phyloP scores from a whole-genome alignment of 2,797 vertebrate species.

The Poliocrania exsul region DNA sequence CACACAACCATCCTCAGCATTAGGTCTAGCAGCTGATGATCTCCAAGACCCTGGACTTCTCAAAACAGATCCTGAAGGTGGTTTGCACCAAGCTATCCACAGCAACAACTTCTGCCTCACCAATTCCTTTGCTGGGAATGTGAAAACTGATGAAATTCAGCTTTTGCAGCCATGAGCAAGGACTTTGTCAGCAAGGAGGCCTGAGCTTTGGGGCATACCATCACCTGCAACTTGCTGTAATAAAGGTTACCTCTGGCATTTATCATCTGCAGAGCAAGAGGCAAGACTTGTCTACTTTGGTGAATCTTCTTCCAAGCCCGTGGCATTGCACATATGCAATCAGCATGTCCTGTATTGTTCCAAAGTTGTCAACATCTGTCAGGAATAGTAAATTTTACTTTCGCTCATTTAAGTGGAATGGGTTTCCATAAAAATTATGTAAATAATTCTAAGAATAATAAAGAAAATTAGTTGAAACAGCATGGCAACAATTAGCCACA shows the following conservation, averaged over 20 bases:
- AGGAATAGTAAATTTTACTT: background rate
- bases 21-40: background rate
- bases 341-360: background rate
- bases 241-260: background rate
- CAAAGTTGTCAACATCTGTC: background rate
- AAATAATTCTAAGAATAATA: background rate
- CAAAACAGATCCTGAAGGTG: background rate
- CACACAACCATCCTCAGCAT: accelerated
- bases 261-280: background rate
- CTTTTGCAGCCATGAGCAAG: background rate
- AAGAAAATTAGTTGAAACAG: background rate
- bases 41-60: background rate
- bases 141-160: background rate
- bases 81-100: background rate
- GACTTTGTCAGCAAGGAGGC: background rate
- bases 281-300: background rate
- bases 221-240: background rate
- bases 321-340: background rate
- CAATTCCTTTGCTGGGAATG: background rate
- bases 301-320: background rate
- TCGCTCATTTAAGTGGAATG: background rate
- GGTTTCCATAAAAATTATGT: background rate
- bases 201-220: background rate
- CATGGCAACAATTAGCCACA: background rate
- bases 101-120: background rate